phyloP scores from a whole-genome alignment of 2,797 vertebrate species.

The Dicrostonyx torquatus region DNA sequence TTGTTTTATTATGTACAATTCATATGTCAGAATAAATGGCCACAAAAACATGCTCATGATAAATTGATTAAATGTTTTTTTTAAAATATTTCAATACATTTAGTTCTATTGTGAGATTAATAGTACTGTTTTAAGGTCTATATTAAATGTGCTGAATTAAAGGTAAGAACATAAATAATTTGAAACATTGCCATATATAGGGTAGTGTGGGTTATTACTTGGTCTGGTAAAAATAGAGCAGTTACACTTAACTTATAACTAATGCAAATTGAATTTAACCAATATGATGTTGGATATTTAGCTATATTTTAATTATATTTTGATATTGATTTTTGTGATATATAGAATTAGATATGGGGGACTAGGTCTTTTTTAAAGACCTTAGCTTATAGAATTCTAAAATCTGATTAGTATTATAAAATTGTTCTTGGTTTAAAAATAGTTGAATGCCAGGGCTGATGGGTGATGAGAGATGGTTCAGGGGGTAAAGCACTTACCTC shows the following conservation, averaged over 20 bases:
- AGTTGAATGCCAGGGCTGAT: not conserved
- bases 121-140: not conserved
- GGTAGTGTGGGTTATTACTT: not conserved
- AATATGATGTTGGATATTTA: not conserved
- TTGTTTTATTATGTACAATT: slow-evolving; percentile 29
- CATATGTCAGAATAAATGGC: not conserved
- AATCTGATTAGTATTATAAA: not conserved
- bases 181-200: not conserved
- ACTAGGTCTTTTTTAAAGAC: not conserved
- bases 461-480: not conserved
- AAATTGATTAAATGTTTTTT: not conserved
- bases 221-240: not conserved
- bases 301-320: not conserved
- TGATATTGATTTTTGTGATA: not conserved
- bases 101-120: not conserved
- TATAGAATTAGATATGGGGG: not conserved
- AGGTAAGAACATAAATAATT: not conserved
- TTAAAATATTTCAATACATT: not conserved
- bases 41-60: not conserved
- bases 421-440: not conserved
- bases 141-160: not conserved
- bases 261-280: not conserved
- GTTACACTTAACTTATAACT: not conserved
- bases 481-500: not conserved
- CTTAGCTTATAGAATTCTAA: not conserved